Conservation (phyloP, 2,797 vertebrate genomes). For the Merluccius polli region DNA sequence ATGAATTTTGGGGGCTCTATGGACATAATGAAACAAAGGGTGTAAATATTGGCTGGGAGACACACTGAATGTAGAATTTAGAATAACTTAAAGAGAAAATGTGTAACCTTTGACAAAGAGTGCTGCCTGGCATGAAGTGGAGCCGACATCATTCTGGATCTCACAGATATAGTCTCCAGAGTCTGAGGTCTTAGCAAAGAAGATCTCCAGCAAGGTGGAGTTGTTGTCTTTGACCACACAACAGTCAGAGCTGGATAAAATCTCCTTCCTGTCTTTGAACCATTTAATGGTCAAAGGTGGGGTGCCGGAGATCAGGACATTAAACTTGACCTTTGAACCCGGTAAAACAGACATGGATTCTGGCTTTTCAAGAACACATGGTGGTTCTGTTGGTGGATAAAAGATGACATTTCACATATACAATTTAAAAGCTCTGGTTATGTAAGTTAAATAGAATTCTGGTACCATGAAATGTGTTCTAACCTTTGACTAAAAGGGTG, state of each 20-base stretch:
- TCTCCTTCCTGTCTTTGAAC: constrained; percentile 93
- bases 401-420: constrained; percentile 9
- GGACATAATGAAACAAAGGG: constrained; percentile 36
- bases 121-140: constrained; percentile 80
- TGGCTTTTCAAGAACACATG: constrained; percentile 88
- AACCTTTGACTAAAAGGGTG: constrained; percentile 85
- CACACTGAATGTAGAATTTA: neutral
- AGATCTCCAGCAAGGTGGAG: constrained; percentile 86
- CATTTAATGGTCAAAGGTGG: constrained; percentile 89
- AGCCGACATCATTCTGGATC: constrained; percentile 91
- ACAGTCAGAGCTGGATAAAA: constrained; percentile 81
- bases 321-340: constrained; percentile 88
- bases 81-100: neutral
- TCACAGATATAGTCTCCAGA: constrained; percentile 91
- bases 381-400: constrained; percentile 80
- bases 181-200: constrained; percentile 85
- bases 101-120: constrained; percentile 94
- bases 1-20: constrained; percentile 91
- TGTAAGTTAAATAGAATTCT: neutral
- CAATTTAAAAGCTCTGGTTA: neutral
- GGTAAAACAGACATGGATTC: constrained; percentile 88
- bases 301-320: constrained; percentile 83
- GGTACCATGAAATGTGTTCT: constrained; percentile 42
- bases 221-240: constrained; percentile 87
- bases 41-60: neutral